Evolutionary conservation across 2,113 vertebrate genomes (phyloP).

Genomic region (Australoheros scitulus): DNA sequence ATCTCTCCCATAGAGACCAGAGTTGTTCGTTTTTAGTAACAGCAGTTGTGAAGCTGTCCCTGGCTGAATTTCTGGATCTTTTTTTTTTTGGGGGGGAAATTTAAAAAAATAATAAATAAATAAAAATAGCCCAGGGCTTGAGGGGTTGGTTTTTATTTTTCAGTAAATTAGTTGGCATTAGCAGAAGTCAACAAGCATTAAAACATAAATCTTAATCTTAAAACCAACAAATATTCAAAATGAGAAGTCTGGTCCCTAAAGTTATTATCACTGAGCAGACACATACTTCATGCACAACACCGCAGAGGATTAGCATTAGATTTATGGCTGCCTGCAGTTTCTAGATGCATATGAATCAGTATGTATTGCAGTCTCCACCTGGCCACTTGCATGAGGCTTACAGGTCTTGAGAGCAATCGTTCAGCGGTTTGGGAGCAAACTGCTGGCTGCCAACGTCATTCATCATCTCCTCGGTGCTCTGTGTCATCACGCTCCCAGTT

Average conservation of each 20-base stretch:
- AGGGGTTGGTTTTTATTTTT: not conserved
- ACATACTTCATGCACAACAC: not conserved
- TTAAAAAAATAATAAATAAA: no score
- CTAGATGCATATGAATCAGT: not conserved
- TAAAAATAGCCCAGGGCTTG: not conserved
- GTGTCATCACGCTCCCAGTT: slow-evolving; percentile 32
- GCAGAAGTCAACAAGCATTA: not conserved
- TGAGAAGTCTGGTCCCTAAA: not conserved
- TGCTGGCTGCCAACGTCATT: slow-evolving; percentile 26
- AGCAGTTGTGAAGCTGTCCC: not conserved
- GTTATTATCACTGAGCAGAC: not conserved
- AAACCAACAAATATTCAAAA: not conserved
- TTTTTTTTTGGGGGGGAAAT: not conserved
- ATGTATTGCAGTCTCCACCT: slow-evolving; percentile 18
- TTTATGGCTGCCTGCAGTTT: slow-evolving; percentile 15
- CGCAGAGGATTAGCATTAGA: not conserved
- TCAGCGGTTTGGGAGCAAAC: slow-evolving; percentile 39
- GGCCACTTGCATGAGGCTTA: slow-evolving; percentile 17
- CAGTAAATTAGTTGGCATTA: not conserved
- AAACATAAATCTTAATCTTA: slow-evolving; percentile 8
- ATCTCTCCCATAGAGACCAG: not conserved
- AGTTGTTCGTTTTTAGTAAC: not conserved
- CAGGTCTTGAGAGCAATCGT: slow-evolving; percentile 22
- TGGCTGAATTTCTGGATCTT: not conserved
- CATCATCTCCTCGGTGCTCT: slow-evolving; percentile 41